Evolutionary conservation across 2,888 invertebrate species (phyloP).

Genomic region (Gastracanthus pulcherrimus): DNA sequence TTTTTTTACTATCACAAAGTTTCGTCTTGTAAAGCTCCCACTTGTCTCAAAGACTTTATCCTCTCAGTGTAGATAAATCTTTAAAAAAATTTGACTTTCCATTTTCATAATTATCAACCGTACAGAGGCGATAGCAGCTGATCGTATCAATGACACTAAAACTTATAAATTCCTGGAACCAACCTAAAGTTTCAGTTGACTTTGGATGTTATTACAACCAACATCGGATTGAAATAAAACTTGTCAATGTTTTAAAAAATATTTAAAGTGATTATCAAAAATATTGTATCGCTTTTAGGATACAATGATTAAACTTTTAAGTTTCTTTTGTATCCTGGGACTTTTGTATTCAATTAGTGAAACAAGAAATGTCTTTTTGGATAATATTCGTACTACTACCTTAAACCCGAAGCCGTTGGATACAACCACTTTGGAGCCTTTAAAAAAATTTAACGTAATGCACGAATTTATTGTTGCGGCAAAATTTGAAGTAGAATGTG

Average conservation of each 20-base stretch:
- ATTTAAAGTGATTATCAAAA: neutral
- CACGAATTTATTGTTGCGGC: neutral
- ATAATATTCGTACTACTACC: neutral
- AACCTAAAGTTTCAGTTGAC: neutral
- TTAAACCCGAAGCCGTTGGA: neutral
- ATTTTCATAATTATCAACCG: too few species aligned
- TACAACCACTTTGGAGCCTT: neutral
- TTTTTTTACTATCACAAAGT: too few species aligned
- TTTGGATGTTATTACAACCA: neutral
- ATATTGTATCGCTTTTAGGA: neutral
- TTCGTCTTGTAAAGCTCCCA: too few species aligned
- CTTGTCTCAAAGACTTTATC: too few species aligned
- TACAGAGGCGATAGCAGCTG: too few species aligned
- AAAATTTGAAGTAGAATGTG: neutral
- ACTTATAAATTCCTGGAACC: neutral
- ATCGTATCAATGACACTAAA: too few species aligned
- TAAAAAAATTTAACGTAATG: neutral
- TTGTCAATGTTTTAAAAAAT: too few species aligned
- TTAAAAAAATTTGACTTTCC: too few species aligned
- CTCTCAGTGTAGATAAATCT: too few species aligned
- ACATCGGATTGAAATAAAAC: too few species aligned
- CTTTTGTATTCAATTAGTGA: neutral
- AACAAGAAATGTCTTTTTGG: neutral
- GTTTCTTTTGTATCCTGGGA: neutral
- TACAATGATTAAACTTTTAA: neutral